phyloP scores from a whole-genome alignment of 1,140 invertebrate genomes.

The Eurosta solidaginis region DNA sequence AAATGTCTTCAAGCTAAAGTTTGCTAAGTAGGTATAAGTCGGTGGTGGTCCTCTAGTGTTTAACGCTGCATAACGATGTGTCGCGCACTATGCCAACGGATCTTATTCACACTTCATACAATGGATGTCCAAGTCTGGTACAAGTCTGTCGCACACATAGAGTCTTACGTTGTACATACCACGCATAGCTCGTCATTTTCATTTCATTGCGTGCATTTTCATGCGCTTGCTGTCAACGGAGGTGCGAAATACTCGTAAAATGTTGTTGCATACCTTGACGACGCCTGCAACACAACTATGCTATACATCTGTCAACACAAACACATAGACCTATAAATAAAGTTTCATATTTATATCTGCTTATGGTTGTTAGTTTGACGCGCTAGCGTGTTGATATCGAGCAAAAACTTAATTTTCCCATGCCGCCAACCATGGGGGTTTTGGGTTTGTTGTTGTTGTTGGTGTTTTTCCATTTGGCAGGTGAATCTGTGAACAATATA shows the following conservation, averaged over 20 bases:
- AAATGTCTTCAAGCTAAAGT: background rate
- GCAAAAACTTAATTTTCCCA: slow-evolving; percentile 27
- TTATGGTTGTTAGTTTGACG: no score
- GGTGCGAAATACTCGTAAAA: slow-evolving; percentile 25
- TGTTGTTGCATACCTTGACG: slow-evolving; percentile 15
- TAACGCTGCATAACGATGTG: background rate
- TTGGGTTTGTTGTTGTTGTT: background rate
- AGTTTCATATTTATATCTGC: background rate
- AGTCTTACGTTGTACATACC: slow-evolving; percentile 8
- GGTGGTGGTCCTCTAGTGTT: background rate
- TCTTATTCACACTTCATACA: no score
- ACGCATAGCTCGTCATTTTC: slow-evolving; percentile 12
- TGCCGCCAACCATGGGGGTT: slow-evolving; percentile 17
- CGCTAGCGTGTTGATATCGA: no score
- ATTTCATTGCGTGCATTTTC: background rate
- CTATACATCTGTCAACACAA: background rate
- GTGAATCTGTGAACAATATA: background rate
- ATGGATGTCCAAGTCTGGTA: no score
- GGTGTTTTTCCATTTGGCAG: background rate
- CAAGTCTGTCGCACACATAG: no score
- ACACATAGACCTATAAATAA: background rate
- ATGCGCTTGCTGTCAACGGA: slow-evolving; percentile 1
- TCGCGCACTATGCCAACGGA: background rate
- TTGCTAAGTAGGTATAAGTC: background rate
- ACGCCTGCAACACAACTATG: background rate